Evolutionary conservation across 1,140 invertebrate species (phyloP).

Genomic region (Parapsyche elsis): DNA sequence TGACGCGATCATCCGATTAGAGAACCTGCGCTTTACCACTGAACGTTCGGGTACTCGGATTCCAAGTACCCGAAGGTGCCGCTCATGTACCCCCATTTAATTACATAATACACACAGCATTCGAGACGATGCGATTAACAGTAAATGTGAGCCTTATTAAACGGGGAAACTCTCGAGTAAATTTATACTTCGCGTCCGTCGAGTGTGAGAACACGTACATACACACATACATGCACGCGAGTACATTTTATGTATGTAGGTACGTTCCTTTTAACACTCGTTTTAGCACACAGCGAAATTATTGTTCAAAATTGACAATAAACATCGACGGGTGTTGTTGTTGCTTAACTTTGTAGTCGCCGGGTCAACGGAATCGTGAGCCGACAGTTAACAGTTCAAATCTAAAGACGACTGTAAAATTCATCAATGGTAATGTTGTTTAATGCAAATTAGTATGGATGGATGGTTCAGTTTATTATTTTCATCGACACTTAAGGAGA

Average conservation of each 20-base stretch:
- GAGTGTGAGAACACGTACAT: background rate
- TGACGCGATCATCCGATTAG: conserved; percentile 50
- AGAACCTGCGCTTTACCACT: conserved; percentile 41
- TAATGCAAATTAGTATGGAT: too few species aligned
- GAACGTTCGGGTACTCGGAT: background rate
- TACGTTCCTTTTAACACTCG: background rate
- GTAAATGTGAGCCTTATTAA: conserved; percentile 21
- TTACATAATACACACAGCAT: conserved; percentile 2
- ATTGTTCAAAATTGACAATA: too few species aligned
- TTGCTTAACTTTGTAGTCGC: too few species aligned
- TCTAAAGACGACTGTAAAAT: too few species aligned
- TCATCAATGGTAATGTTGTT: too few species aligned
- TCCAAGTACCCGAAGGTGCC: background rate
- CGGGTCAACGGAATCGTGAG: too few species aligned
- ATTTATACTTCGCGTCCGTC: background rate
- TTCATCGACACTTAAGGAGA: too few species aligned
- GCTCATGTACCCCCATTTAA: conserved; percentile 15
- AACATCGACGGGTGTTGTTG: too few species aligned
- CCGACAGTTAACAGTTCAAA: too few species aligned
- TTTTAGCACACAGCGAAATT: too few species aligned
- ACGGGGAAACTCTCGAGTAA: background rate
- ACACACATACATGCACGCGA: background rate
- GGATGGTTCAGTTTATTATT: too few species aligned
- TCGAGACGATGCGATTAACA: conserved; percentile 6
- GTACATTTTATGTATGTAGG: background rate